Conservation (phyloP, 2,113 vertebrate genomes). For the Chamaetylas fuelleborni region DNA sequence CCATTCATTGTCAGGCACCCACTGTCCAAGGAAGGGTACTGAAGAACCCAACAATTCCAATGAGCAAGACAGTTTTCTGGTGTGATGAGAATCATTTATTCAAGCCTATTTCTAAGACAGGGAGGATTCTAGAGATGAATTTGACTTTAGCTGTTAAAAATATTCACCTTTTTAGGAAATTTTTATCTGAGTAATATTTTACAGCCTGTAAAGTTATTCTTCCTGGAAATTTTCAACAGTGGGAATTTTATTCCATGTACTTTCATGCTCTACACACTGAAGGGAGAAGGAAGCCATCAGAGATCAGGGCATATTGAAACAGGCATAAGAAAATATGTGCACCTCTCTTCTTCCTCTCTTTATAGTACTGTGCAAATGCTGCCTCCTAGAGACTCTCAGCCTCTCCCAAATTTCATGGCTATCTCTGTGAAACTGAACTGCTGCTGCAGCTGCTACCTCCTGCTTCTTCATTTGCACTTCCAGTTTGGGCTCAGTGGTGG, state of each 20-base stretch:
- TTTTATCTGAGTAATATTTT: not conserved
- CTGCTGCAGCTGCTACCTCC: not conserved
- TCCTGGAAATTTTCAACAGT: not conserved
- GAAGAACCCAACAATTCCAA: not conserved
- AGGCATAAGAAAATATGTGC: not conserved
- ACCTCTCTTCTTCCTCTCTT: not conserved
- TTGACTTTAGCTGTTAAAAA: not conserved
- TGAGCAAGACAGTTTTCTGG: not conserved
- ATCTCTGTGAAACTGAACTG: not conserved
- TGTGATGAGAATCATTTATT: not conserved
- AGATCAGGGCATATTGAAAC: not conserved
- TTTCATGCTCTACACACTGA: not conserved
- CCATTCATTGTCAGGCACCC: not conserved
- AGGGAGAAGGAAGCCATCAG: not conserved
- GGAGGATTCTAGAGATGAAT: not conserved
- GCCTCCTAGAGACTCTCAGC: not conserved
- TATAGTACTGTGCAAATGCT: not conserved
- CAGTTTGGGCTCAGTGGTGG: not conserved
- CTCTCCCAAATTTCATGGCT: not conserved
- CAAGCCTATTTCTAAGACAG: not conserved
- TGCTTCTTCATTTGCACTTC: not conserved
- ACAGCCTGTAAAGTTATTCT: not conserved
- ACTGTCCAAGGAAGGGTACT: not conserved
- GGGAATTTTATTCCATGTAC: not conserved
- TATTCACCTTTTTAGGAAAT: not conserved